Percentiles rank a stretch among this genome's conserved stretches.
Evolutionary conservation across 2,888 invertebrate species (phyloP).

Genomic region (Acanthoscelides obtectus): DNA sequence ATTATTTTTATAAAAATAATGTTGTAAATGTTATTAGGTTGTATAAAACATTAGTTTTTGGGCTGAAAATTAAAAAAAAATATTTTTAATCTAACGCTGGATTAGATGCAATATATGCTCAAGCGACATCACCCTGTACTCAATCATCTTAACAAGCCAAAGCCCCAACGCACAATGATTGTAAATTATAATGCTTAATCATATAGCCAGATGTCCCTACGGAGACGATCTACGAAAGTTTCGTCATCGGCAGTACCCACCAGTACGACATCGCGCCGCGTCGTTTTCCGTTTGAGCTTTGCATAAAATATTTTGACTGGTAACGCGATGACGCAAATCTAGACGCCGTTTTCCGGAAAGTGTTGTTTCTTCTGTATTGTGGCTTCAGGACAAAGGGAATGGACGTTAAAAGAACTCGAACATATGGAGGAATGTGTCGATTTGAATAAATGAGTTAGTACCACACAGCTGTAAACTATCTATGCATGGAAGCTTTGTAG

Average conservation of each 20-base stretch:
- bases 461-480: no score
- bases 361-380: neutral
- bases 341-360: neutral
- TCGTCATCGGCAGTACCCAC: neutral
- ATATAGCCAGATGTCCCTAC: constrained; percentile 23
- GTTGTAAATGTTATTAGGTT: no score
- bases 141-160: neutral
- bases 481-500: no score
- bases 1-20: no score
- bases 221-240: neutral
- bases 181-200: constrained; percentile 21
- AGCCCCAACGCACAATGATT: neutral
- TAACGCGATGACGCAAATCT: no score
- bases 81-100: no score
- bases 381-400: neutral
- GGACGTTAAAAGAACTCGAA: neutral
- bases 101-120: no score
- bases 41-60: no score
- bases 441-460: neutral
- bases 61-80: no score
- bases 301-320: no score
- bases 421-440: neutral
- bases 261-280: neutral
- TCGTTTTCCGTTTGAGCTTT: neutral
- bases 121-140: neutral